Conservation (phyloP, 2,888 invertebrate genomes). For the Melieria crassipennis region DNA sequence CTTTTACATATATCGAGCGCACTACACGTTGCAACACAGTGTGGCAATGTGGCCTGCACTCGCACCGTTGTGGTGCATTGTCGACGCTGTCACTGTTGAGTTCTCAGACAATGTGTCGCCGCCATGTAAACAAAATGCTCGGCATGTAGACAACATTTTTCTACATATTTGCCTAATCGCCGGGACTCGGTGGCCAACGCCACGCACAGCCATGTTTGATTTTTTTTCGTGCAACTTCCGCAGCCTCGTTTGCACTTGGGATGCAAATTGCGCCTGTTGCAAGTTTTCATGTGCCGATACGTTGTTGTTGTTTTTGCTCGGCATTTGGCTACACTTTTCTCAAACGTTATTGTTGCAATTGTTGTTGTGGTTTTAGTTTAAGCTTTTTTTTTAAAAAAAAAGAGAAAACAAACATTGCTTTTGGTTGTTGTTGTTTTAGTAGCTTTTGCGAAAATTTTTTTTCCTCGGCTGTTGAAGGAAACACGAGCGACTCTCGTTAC, state of each 20-base stretch:
- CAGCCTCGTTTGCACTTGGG: slow-evolving; percentile 22
- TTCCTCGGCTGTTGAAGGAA: neutral
- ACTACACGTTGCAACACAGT: slow-evolving; percentile 7
- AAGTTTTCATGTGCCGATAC: slow-evolving; percentile 4
- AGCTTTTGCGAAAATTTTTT: neutral
- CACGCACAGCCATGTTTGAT: neutral
- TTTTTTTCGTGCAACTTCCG: neutral
- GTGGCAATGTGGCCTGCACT: slow-evolving; percentile 7
- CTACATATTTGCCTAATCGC: too few species aligned
- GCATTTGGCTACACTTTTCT: slow-evolving; percentile 7
- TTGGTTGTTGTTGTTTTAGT: neutral
- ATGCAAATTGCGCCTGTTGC: slow-evolving; percentile 31
- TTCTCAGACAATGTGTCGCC: too few species aligned
- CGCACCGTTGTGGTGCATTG: slow-evolving; percentile 11
- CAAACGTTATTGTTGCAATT: neutral
- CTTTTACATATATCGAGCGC: too few species aligned
- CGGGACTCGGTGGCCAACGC: too few species aligned
- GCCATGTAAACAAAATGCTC: too few species aligned
- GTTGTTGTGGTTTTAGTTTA: too few species aligned
- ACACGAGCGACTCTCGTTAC: neutral
- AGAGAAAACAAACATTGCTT: too few species aligned
- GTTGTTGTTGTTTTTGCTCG: neutral
- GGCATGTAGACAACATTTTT: too few species aligned
- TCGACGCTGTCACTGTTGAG: slow-evolving; percentile 18
- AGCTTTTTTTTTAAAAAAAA: too few species aligned